Evolutionary conservation across 2,888 invertebrate species (phyloP), one percentile per base, ranked within the genome.

Genomic region (Apamea anceps): DNA sequence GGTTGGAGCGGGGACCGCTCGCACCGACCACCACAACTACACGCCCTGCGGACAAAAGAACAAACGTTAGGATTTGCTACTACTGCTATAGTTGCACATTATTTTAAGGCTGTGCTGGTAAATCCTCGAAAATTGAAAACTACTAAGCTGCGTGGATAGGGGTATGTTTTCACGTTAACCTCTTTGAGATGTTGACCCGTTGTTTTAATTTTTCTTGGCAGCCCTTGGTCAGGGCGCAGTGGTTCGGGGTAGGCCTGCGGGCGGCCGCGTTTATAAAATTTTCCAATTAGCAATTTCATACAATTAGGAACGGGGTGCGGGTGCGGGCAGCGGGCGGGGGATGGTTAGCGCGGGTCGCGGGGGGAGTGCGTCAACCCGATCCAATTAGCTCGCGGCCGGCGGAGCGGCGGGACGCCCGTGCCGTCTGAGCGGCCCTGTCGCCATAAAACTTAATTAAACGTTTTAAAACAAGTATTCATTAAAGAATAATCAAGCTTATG

Each of bases 381-480:
- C 96, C 96, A 97, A 97, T 97, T 97, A 97, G 96, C 96, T 95
- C 94, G 97, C 95, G 96, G 96, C 96, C 96, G 95, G 95, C 95
- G 94, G 93, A 94, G 95, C 96, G 95, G 94, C 95, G 96, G 96
- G 96, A 95, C 96, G 96, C 93, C 92, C 92, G 90, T 88, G 93
- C 92, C 93, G 93, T 92, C 94, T 92, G 93, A 94, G 95, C 96
- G 94, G 95, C 94, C 94, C 96, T 96, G 97, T 97, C 97, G 96
- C 97, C 96, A 97, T 97, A 97, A 97, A 97, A 97, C 97, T 97
- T 97, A 97, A 97, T 97, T 97, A 97, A 97, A 97, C 97, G 96
- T 96, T 97, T 97, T 97, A 97, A 97, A 97, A 97, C 97, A 97
- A 97, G 97, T 97, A 97, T 97, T 97, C 96, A 97, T 97, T 97